Conservation (phyloP, 2,888 invertebrate species). For the Rotaria sp. region DNA sequence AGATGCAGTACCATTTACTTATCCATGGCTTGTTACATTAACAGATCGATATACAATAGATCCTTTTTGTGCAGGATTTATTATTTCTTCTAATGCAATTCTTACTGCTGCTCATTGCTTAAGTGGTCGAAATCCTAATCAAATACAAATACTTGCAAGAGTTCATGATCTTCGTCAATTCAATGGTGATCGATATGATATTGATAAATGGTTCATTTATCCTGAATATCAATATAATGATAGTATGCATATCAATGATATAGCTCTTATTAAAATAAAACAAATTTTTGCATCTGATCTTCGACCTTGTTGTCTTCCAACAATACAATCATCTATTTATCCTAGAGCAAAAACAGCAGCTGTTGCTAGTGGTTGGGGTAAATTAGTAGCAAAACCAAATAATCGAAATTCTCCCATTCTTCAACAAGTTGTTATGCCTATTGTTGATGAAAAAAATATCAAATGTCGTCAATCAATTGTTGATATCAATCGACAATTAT, state of each 20-base stretch:
- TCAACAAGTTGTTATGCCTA: neutral
- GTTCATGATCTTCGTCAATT: slow-evolving; percentile 16
- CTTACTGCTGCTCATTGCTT: slow-evolving; percentile 6
- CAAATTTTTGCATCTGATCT: neutral
- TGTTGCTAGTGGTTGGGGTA: neutral
- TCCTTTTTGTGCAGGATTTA: slow-evolving; percentile 13
- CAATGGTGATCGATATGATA: neutral
- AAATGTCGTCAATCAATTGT: neutral
- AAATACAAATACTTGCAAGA: neutral
- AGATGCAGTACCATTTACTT: neutral
- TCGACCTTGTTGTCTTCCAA: neutral
- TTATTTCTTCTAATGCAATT: neutral
- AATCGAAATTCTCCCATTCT: neutral
- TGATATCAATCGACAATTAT: neutral
- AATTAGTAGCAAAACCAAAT: neutral
- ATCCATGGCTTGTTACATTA: neutral
- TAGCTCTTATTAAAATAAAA: neutral
- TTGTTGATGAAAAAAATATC: neutral
- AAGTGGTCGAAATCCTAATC: neutral
- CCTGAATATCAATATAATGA: neutral
- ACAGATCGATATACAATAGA: neutral
- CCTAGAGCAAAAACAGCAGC: neutral
- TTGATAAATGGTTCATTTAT: neutral
- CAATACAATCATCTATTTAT: neutral
- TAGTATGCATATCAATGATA: neutral